These are phyloP conservation scores for Chrysotoxum bicinctum DNA, from an alignment of 2,888 invertebrate species.

Conservation along the genomic window DNA sequence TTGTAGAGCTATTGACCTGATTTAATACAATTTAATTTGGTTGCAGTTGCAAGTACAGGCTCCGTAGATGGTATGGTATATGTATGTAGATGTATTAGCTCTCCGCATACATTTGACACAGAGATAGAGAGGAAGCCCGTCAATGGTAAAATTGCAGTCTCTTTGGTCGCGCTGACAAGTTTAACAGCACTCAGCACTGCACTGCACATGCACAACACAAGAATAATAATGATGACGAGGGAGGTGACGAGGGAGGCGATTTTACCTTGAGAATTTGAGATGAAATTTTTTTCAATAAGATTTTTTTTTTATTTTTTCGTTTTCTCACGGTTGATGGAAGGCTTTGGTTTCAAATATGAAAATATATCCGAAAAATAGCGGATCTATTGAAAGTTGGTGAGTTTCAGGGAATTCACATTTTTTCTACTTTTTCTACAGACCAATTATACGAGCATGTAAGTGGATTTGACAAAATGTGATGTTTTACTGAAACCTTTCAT, in stretches of 20 bases:
- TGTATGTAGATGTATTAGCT: not conserved
- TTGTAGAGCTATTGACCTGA: conserved; percentile 39
- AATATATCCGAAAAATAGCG: not conserved
- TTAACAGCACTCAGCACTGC: not conserved
- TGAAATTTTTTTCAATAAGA: not conserved
- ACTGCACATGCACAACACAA: not conserved
- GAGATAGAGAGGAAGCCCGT: not conserved
- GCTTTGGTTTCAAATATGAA: not conserved
- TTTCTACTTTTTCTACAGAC: not conserved
- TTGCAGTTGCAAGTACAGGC: conserved; percentile 24
- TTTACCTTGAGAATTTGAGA: conserved; percentile 9
- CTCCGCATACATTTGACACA: not conserved
- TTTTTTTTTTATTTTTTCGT: not conserved
- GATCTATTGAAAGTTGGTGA: not conserved
- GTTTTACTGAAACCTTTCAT: no score
- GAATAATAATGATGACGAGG: not conserved
- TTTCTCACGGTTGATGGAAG: not conserved
- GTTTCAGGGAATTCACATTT: not conserved
- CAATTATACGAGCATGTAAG: no score
- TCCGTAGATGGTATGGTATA: not conserved
- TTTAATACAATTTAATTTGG: conserved; percentile 48
- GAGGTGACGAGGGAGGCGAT: not conserved
- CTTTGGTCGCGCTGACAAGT: not conserved
- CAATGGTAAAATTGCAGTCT: not conserved
- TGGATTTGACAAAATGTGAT: no score